Percentiles rank a stretch among this genome's conserved stretches.
Evolutionary conservation across 2,113 vertebrate genomes (phyloP).

Genomic region (Carassius gibelio): DNA sequence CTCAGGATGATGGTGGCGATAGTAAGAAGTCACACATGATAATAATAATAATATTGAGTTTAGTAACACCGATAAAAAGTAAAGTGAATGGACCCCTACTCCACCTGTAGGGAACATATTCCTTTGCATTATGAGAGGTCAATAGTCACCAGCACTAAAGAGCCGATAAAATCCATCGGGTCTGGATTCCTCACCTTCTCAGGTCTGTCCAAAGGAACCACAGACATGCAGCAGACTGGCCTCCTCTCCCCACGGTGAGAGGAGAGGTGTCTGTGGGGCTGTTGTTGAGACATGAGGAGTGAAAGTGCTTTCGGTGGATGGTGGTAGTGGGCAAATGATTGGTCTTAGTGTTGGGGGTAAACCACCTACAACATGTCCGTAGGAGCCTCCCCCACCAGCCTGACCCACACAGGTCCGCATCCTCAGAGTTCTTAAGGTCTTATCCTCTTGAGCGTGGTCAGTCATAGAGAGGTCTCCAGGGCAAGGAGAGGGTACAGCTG

Average conservation of each 20-base stretch:
- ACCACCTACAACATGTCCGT: conserved; percentile 28
- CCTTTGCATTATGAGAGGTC: conserved; percentile 58
- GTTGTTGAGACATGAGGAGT: conserved; percentile 46
- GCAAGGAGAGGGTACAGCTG: conserved; percentile 68
- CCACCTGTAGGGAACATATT: conserved; percentile 31
- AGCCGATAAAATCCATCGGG: conserved; percentile 31
- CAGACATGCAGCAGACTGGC: conserved; percentile 43
- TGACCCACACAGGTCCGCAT: conserved; percentile 46
- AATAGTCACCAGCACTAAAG: conserved; percentile 45
- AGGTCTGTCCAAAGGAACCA: conserved; percentile 25
- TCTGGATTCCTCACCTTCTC: conserved; percentile 44
- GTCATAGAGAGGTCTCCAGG: conserved; percentile 79
- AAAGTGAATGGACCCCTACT: conserved; percentile 64
- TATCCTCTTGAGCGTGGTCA: conserved; percentile 47
- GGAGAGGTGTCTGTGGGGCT: conserved; percentile 50
- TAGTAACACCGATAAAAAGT: conserved; percentile 67
- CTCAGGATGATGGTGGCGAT: conserved; percentile 49
- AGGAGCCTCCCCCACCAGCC: conserved; percentile 37
- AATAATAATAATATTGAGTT: conserved; percentile 57
- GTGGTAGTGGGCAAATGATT: conserved; percentile 35
- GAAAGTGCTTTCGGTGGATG: conserved; percentile 31
- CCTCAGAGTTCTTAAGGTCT: conserved; percentile 41
- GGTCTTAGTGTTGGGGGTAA: conserved; percentile 22
- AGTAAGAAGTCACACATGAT: conserved; percentile 46
- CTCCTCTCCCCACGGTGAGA: conserved; percentile 50